These are phyloP conservation scores for Trichogramma dendrolimi DNA, from an alignment of 2,888 invertebrate genomes.

Conservation along the genomic window DNA sequence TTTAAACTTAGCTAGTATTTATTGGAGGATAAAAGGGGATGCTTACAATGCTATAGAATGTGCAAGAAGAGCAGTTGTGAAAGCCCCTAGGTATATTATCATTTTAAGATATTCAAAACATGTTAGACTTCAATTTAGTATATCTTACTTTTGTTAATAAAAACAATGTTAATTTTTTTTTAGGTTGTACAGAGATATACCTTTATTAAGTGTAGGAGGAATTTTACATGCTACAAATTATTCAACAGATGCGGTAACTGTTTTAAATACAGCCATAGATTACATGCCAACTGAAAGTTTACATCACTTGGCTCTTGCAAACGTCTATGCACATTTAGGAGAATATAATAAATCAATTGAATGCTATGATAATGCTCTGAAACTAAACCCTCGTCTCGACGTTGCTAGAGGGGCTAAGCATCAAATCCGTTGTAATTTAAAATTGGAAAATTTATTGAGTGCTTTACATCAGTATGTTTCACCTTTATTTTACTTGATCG, in stretches of 20 bases:
- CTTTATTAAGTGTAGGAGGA: conserved; percentile 69
- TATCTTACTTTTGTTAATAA: background rate
- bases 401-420: conserved; percentile 61
- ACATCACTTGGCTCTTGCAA: conserved; percentile 68
- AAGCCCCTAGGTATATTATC: conserved; percentile 63
- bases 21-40: conserved; percentile 73
- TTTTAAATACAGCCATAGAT: conserved; percentile 70
- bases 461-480: conserved; percentile 65
- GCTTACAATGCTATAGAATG: conserved; percentile 77
- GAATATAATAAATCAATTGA: conserved; percentile 69
- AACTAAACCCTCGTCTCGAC: conserved; percentile 62
- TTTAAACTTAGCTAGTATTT: conserved; percentile 74
- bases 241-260: conserved; percentile 68
- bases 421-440: conserved; percentile 66
- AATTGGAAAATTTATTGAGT: conserved; percentile 61
- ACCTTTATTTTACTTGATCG: conserved; percentile 58
- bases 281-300: conserved; percentile 61
- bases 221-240: conserved; percentile 66
- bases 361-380: conserved; percentile 65
- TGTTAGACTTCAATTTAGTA: background rate
- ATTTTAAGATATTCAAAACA: conserved; percentile 6
- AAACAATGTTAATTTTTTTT: conserved; percentile 38
- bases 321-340: conserved; percentile 67
- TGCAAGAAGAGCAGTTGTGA: conserved; percentile 69
- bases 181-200: conserved; percentile 69